Evolutionary conservation across 2,113 vertebrate genomes (phyloP).

Genomic region (Egretta garzetta): DNA sequence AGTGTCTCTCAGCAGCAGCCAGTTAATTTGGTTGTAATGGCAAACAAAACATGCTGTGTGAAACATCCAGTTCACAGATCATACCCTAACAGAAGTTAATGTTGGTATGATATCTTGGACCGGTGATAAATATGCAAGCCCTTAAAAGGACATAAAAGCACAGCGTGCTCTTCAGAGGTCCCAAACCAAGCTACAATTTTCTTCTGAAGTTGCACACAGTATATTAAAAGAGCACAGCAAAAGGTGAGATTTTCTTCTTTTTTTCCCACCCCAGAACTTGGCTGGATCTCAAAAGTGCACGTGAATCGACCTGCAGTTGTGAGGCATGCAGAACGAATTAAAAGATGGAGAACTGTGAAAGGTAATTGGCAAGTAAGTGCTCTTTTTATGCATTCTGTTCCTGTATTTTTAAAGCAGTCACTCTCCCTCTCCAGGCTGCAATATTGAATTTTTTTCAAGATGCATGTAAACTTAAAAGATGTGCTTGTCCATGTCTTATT

Average conservation of each 20-base stretch:
- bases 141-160: background rate
- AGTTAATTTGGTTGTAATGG: background rate
- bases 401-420: constrained; percentile 12
- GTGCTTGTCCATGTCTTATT: constrained; percentile 71
- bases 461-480: constrained; percentile 73
- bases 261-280: constrained; percentile 78
- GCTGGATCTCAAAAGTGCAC: constrained; percentile 83
- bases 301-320: constrained; percentile 91
- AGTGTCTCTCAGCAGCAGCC: background rate
- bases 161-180: background rate
- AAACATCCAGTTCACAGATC: background rate
- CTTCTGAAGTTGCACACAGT: background rate
- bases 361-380: constrained; percentile 91
- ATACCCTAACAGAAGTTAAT: background rate
- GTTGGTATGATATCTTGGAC: background rate
- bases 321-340: constrained; percentile 85
- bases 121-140: background rate
- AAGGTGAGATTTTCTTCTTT: background rate
- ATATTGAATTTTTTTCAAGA: constrained; percentile 76
- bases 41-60: background rate
- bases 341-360: constrained; percentile 80
- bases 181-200: background rate
- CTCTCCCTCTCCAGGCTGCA: constrained; percentile 48
- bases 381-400: constrained; percentile 34
- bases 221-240: background rate